Evolutionary conservation across 2,888 invertebrate genomes (phyloP).

Genomic region (Escarpia spicata): DNA sequence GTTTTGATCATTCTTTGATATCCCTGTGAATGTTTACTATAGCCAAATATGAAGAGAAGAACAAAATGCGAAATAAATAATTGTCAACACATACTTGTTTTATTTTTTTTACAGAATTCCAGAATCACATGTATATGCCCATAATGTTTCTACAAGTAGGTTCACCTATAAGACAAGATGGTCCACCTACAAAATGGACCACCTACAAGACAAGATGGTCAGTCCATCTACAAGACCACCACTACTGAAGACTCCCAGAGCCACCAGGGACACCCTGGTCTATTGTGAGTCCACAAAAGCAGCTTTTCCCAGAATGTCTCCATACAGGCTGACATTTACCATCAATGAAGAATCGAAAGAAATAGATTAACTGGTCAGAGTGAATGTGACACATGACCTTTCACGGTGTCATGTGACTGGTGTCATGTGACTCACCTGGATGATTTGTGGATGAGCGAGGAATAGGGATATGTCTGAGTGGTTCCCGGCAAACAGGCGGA

Average conservation of each 20-base stretch:
- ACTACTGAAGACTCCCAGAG: too few relatives aligned
- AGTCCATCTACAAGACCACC: too few relatives aligned
- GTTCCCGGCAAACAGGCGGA: slow-evolving; percentile 62
- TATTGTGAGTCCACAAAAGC: too few relatives aligned
- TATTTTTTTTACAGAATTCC: not conserved
- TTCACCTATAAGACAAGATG: too few relatives aligned
- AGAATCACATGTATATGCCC: not conserved
- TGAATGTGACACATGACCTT: not conserved
- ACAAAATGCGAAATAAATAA: not conserved
- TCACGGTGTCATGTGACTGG: slow-evolving; percentile 22
- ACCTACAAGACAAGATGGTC: too few relatives aligned
- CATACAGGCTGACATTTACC: not conserved
- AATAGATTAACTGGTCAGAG: not conserved
- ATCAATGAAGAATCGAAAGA: not conserved
- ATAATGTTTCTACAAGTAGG: not conserved
- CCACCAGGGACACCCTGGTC: too few relatives aligned
- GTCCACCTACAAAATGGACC: too few relatives aligned
- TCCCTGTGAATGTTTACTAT: not conserved
- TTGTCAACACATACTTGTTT: not conserved
- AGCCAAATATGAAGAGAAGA: not conserved
- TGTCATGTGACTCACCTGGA: slow-evolving; percentile 36
- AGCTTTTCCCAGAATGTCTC: not conserved
- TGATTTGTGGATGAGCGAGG: slow-evolving; percentile 56
- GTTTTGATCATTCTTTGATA: not conserved
- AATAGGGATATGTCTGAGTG: slow-evolving; percentile 61